These are phyloP conservation scores for Geotrupes spiniger DNA, from an alignment of 2,888 invertebrate species.

Conservation along the genomic window DNA sequence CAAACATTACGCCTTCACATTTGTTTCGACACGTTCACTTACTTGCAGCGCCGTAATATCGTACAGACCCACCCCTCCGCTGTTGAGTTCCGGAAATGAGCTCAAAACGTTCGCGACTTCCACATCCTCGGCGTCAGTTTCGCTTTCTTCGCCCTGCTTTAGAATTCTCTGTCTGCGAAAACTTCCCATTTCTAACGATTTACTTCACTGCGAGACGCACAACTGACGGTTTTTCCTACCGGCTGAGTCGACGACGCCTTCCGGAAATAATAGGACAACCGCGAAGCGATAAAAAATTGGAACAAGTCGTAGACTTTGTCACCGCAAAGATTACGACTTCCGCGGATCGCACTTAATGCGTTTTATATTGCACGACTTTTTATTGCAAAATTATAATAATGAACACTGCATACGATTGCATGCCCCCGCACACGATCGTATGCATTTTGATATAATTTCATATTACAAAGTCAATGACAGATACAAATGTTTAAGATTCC, in stretches of 20 bases:
- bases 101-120: constrained; percentile 16
- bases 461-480: too few species aligned
- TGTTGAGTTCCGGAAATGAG: constrained; percentile 27
- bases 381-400: too few species aligned
- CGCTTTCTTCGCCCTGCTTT: neutral
- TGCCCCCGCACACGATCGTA: too few species aligned
- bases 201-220: too few species aligned
- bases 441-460: too few species aligned
- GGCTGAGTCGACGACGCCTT: too few species aligned
- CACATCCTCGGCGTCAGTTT: neutral
- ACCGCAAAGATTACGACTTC: neutral
- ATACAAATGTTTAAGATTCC: too few species aligned
- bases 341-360: too few species aligned
- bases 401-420: too few species aligned
- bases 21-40: constrained; percentile 9
- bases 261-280: neutral
- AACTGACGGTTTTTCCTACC: too few species aligned
- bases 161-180: constrained; percentile 8
- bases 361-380: too few species aligned
- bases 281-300: neutral
- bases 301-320: neutral
- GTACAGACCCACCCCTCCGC: constrained; percentile 26
- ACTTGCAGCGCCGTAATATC: constrained; percentile 29
- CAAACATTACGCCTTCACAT: neutral
- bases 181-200: constrained; percentile 12